Evolutionary conservation across 2,888 invertebrate genomes (phyloP).

Genomic region (Glyphotaelius pellucidus): DNA sequence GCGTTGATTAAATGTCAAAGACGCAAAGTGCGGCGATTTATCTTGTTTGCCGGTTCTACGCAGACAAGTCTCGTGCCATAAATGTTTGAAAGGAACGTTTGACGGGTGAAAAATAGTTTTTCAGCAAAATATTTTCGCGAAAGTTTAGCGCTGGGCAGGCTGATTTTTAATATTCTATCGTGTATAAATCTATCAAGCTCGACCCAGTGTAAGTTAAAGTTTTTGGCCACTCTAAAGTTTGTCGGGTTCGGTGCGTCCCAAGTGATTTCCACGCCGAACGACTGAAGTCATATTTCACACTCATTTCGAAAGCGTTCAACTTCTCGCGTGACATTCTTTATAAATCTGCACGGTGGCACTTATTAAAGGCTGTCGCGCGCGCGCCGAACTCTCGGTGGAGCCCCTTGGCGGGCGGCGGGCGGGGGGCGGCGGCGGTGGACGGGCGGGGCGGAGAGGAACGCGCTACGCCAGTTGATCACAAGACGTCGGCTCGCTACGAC

Average conservation of each 20-base stretch:
- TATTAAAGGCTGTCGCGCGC: slow-evolving; percentile 50
- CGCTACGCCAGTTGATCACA: slow-evolving; percentile 71
- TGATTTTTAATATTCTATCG: slow-evolving; percentile 32
- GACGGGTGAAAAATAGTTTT: not conserved
- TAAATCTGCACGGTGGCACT: slow-evolving; percentile 58
- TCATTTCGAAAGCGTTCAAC: slow-evolving; percentile 53
- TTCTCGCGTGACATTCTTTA: slow-evolving; percentile 53
- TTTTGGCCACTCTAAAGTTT: slow-evolving; percentile 36
- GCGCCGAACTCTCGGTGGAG: slow-evolving; percentile 68
- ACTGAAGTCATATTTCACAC: slow-evolving; percentile 51
- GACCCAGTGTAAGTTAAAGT: slow-evolving; percentile 8
- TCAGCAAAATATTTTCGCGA: not conserved
- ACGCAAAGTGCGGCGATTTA: not conserved
- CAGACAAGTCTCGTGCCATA: not conserved
- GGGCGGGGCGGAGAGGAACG: slow-evolving; percentile 70
- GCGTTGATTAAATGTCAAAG: not conserved
- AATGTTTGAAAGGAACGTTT: slow-evolving; percentile 2
- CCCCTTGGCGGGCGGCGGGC: slow-evolving; percentile 69
- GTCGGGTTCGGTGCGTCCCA: slow-evolving; percentile 27
- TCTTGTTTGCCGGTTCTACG: not conserved
- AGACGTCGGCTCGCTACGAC: slow-evolving; percentile 65
- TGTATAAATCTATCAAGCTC: slow-evolving; percentile 25
- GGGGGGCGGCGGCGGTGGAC: slow-evolving; percentile 68
- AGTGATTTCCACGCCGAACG: slow-evolving; percentile 37
- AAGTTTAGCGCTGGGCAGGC: not conserved